Percentiles rank a stretch among this genome's conserved stretches.
Evolutionary conservation across 2,113 vertebrate species (phyloP).

Genomic region (Ceratotherium simum): DNA sequence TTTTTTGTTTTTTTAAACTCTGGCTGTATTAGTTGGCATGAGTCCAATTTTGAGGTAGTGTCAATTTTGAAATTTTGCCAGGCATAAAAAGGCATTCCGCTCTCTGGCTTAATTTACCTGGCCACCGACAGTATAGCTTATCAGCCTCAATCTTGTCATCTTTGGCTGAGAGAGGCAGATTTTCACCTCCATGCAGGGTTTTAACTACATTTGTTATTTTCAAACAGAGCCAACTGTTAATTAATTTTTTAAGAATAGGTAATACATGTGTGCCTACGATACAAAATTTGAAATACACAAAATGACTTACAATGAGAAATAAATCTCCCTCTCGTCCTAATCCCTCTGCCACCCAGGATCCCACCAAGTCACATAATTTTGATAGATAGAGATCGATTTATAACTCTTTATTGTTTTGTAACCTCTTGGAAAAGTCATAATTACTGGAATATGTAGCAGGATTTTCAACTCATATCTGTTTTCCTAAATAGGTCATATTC

Average conservation of each 20-base stretch:
- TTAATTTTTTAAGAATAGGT: slow-evolving; percentile 54
- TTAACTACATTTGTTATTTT: slow-evolving; percentile 26
- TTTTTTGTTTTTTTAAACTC: neutral
- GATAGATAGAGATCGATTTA: neutral
- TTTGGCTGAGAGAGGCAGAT: slow-evolving; percentile 76
- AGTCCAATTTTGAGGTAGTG: slow-evolving; percentile 65
- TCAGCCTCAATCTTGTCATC: slow-evolving; percentile 64
- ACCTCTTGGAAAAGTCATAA: neutral
- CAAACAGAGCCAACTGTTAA: slow-evolving; percentile 68
- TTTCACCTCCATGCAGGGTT: slow-evolving; percentile 67
- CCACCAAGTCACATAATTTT: neutral
- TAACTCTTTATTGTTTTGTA: neutral
- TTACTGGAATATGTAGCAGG: neutral
- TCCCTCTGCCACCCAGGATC: neutral
- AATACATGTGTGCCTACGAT: neutral
- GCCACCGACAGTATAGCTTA: slow-evolving; percentile 10
- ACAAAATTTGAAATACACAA: slow-evolving; percentile 28
- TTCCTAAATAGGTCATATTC: neutral
- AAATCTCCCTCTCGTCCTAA: neutral
- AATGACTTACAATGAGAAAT: neutral
- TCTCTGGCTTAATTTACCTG: slow-evolving; percentile 74
- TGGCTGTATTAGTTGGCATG: slow-evolving; percentile 56
- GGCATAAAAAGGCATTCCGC: slow-evolving; percentile 68
- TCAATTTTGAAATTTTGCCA: slow-evolving; percentile 77
- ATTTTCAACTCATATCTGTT: neutral